Evolutionary conservation across 2,888 invertebrate species (phyloP).

Genomic region (Barypeithes pellucidus): DNA sequence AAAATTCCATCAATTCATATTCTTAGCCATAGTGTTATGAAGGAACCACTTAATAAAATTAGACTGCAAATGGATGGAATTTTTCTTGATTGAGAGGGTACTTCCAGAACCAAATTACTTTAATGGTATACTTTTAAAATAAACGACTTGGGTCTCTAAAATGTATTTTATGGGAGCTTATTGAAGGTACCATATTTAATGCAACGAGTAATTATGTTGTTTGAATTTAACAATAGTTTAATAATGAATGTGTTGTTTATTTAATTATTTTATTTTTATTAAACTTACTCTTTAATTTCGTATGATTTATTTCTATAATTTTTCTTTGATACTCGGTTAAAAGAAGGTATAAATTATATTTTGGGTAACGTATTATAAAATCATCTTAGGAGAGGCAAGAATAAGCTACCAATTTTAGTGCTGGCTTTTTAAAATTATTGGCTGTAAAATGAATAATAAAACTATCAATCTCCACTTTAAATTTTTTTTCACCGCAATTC

Average conservation of each 20-base stretch:
- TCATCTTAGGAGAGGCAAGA: too few relatives aligned
- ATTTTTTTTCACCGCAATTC: too few relatives aligned
- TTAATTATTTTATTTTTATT: not conserved
- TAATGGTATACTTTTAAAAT: not conserved
- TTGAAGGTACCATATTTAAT: not conserved
- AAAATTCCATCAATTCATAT: too few relatives aligned
- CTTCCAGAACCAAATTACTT: constrained; percentile 11
- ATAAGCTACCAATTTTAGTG: too few relatives aligned
- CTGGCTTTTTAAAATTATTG: too few relatives aligned
- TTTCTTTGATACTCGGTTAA: not conserved
- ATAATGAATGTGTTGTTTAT: too few relatives aligned
- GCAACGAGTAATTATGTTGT: not conserved
- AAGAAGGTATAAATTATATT: not conserved
- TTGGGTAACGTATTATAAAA: not conserved
- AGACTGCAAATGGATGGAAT: too few relatives aligned
- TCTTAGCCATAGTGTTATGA: too few relatives aligned
- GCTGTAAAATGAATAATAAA: too few relatives aligned
- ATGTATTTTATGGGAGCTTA: constrained; percentile 1
- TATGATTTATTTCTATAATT: not conserved
- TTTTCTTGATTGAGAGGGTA: not conserved
- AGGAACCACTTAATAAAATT: too few relatives aligned
- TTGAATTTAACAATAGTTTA: not conserved
- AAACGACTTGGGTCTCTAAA: not conserved
- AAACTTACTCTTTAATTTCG: not conserved
- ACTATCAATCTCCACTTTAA: too few relatives aligned